A percentile compares a stretch with the other conserved stretches of the same genome.
Evolutionary conservation across 2,888 invertebrate genomes (phyloP).

Genomic region (Noctua janthina): DNA sequence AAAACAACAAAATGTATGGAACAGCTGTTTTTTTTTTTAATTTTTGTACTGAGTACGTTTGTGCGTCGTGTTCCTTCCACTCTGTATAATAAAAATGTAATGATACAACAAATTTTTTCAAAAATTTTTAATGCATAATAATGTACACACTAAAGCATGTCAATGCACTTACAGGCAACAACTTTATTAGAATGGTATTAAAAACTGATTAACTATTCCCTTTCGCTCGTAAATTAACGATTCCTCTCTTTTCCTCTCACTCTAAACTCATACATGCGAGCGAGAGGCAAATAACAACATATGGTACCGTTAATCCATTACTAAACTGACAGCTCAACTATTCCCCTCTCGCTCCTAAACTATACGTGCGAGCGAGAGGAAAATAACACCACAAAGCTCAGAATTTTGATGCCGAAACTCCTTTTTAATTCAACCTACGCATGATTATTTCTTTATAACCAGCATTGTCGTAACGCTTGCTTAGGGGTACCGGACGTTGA

Average conservation of each 20-base stretch:
- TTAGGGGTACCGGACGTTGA: slow-evolving; percentile 80
- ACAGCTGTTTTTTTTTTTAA: too few species aligned
- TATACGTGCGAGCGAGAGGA: slow-evolving; percentile 5
- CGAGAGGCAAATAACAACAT: neutral
- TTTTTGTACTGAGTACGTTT: too few species aligned
- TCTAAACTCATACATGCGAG: slow-evolving; percentile 2
- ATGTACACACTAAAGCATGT: slow-evolving; percentile 19
- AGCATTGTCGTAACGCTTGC: slow-evolving; percentile 63
- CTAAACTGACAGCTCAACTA: neutral
- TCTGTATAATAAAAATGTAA: neutral
- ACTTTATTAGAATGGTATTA: neutral
- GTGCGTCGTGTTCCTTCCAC: too few species aligned
- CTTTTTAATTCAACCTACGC: slow-evolving; percentile 3
- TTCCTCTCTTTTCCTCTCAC: neutral
- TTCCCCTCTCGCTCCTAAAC: slow-evolving; percentile 1
- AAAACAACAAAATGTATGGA: too few species aligned
- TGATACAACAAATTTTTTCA: neutral
- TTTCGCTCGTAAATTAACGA: neutral
- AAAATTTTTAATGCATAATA: neutral
- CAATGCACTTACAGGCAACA: slow-evolving; percentile 1
- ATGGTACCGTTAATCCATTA: neutral
- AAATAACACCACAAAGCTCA: neutral
- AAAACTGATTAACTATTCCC: neutral
- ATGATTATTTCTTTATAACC: slow-evolving; percentile 40
- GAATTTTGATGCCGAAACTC: neutral